Evolutionary conservation across 2,113 vertebrate species (phyloP).

Genomic region (Orycteropus afer): DNA sequence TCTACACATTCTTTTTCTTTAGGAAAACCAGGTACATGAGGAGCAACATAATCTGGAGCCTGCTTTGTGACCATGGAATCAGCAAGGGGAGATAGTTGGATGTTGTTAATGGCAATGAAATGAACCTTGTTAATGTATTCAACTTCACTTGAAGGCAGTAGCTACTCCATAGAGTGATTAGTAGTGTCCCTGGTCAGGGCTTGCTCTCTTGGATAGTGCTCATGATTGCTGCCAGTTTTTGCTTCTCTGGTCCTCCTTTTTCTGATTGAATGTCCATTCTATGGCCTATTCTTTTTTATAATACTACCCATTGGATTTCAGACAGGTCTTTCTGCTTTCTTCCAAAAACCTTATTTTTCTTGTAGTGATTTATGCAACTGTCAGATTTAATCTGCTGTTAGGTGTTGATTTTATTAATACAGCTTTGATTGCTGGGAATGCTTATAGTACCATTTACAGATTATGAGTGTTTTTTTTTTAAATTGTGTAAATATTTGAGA

Average conservation of each 20-base stretch:
- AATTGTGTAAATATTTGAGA: constrained; percentile 17
- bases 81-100: not conserved
- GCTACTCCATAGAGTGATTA: not conserved
- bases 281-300: not conserved
- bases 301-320: not conserved
- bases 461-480: not conserved
- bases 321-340: not conserved
- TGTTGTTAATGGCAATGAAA: constrained; percentile 1
- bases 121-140: not conserved
- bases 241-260: not conserved
- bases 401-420: constrained; percentile 1
- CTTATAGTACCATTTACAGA: not conserved
- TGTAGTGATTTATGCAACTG: not conserved
- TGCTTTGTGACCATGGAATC: not conserved
- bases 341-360: not conserved
- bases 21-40: not conserved
- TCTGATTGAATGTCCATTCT: not conserved
- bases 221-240: not conserved
- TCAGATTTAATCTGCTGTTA: not conserved
- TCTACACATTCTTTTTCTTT: not conserved
- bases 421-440: constrained; percentile 17
- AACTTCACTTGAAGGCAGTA: not conserved
- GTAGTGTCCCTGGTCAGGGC: no score
- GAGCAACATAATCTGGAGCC: not conserved
- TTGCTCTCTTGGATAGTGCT: not conserved